These are phyloP conservation scores for Asarcornis scutulata DNA, from an alignment of 2,113 vertebrate species.

Conservation along the genomic window DNA sequence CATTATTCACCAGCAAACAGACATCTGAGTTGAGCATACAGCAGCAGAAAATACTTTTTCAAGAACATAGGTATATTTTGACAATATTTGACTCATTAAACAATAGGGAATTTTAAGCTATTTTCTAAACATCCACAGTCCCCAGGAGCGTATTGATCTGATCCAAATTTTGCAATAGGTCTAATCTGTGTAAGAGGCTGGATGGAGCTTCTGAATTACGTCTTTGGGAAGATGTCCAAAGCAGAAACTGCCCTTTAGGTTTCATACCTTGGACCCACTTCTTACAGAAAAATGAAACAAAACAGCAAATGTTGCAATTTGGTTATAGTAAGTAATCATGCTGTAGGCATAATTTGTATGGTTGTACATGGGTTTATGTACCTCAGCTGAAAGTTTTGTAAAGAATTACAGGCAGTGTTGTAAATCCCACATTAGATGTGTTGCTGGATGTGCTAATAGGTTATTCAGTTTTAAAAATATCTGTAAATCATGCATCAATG, in stretches of 20 bases:
- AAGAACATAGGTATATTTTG: not conserved
- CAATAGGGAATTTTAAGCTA: not conserved
- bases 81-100: not conserved
- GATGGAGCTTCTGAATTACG: not conserved
- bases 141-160: not conserved
- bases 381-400: not conserved
- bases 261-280: not conserved
- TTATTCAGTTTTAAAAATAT: not conserved
- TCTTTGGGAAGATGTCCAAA: not conserved
- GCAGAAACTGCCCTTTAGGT: not conserved
- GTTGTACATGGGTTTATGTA: not conserved
- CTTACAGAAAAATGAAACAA: not conserved
- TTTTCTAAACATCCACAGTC: not conserved
- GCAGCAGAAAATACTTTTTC: not conserved
- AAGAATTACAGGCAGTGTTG: not conserved
- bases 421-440: not conserved
- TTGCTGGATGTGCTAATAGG: not conserved
- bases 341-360: not conserved
- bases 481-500: not conserved
- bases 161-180: not conserved
- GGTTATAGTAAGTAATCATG: not conserved
- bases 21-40: not conserved
- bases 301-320: not conserved
- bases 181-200: not conserved
- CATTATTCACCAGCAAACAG: not conserved